Evolutionary conservation across 1,140 invertebrate species (phyloP), one percentile per base, ranked within the genome.

Genomic region (Apis florea): DNA sequence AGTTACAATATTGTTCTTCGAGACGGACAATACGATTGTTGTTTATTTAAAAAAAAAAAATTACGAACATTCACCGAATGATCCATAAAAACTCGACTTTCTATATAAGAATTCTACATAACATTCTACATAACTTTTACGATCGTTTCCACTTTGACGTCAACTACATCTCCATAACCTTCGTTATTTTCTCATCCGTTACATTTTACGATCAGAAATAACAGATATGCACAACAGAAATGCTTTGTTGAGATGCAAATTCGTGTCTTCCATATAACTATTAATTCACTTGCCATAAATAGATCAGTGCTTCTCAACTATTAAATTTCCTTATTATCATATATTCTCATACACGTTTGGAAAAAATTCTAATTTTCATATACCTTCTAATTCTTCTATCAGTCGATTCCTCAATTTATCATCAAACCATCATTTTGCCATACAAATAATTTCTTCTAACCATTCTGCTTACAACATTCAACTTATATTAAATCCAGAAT

Each of bases 221-320:
- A 40, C 69, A 31, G 26, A 56, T 21, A 21, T 17, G 53, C 49
- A 54, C n/a, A 71, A 71, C 69, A 71, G 53, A 56, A 71, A 71
- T 71, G 56, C 53, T 10, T 5, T 17, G 47, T 49, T 47, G 13
- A 68, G 9, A 21, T 11, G 66, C 47, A 49, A 49, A 49, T 49
- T 68, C 31, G 66, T 49, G 21, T 68, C 66, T 68, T 68, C 66
- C 66, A 68, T 68, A 68, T 68, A 68, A 68, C 66, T n/a, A 68
- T 47, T 68, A 49, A 68, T 68, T 68, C 47, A n/a, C 11, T n/a
- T 15, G 13, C 66, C 47, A 49, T 49, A 68, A 68, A 68, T 71
- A 71, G 51, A 54, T 56, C 51, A 54, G 24, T 71, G 51, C 26
- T 54, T 31, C 69, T 56, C 51, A 71, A 24, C 40, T n/a, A 3